These are phyloP conservation scores for Tyrannus savana DNA, from an alignment of 2,113 vertebrate genomes.

Conservation along the genomic window DNA sequence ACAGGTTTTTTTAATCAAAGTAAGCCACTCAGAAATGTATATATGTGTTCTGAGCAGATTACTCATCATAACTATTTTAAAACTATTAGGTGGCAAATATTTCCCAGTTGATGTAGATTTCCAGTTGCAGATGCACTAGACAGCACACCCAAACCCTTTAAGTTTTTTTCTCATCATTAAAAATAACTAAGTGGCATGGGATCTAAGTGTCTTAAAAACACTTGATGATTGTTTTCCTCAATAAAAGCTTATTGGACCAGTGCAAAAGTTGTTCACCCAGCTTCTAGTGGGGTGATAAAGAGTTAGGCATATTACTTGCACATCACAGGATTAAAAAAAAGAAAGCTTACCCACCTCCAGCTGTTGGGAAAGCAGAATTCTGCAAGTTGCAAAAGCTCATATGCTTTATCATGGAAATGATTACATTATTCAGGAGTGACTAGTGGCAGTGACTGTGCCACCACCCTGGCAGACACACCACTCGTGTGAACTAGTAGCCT, in stretches of 20 bases:
- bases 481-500: not conserved
- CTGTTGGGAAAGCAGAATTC: slow-evolving; percentile 1
- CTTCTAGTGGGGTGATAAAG: not conserved
- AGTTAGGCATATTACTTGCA: not conserved
- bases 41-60: not conserved
- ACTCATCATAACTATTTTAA: not conserved
- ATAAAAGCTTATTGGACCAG: not conserved
- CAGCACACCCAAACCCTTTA: not conserved
- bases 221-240: not conserved
- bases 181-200: not conserved
- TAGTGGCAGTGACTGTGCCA: not conserved
- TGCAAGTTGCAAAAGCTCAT: not conserved
- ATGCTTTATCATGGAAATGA: not conserved
- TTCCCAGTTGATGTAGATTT: not conserved
- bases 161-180: not conserved
- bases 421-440: not conserved
- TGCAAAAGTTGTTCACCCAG: not conserved
- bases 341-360: not conserved
- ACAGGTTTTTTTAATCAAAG: not conserved
- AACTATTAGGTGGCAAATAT: not conserved
- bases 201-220: not conserved
- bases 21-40: not conserved
- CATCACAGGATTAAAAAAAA: not conserved
- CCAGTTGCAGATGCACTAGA: not conserved
- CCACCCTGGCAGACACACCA: not conserved